Conservation (phyloP, 2,888 invertebrate species). For the Melipona bicolor region DNA sequence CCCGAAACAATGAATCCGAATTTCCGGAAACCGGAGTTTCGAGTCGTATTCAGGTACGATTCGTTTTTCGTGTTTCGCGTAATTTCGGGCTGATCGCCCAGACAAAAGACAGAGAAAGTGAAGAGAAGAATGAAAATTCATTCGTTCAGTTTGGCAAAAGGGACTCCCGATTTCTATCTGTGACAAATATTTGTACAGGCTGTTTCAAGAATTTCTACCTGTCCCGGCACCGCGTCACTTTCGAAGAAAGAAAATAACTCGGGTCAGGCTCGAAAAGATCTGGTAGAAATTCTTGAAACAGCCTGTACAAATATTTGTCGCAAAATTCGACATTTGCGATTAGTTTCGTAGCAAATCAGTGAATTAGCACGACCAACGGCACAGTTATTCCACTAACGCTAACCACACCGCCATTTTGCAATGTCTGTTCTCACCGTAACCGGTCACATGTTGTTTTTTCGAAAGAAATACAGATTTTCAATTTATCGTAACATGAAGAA, state of each 20-base stretch:
- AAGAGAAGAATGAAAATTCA: constrained; percentile 26
- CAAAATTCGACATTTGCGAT: neutral
- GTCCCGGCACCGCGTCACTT: neutral
- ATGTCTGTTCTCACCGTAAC: no score
- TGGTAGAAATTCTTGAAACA: neutral
- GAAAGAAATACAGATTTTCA: no score
- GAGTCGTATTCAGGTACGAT: neutral
- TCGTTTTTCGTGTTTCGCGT: neutral
- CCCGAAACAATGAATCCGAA: neutral
- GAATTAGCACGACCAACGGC: no score
- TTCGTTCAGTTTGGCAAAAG: constrained; percentile 24
- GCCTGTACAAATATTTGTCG: neutral
- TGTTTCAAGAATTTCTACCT: neutral
- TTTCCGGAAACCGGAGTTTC: neutral
- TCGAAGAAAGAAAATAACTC: no score
- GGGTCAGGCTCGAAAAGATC: neutral
- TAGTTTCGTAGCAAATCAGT: neutral
- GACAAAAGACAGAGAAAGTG: neutral
- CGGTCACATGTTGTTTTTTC: no score
- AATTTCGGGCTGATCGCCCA: neutral
- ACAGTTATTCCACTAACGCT: no score
- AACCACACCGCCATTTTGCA: no score
- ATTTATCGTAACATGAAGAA: no score
- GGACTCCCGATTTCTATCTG: constrained; percentile 19
- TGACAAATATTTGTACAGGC: no score